Conservation (phyloP, 1,140 invertebrate genomes). For the Parapsyche elsis region DNA sequence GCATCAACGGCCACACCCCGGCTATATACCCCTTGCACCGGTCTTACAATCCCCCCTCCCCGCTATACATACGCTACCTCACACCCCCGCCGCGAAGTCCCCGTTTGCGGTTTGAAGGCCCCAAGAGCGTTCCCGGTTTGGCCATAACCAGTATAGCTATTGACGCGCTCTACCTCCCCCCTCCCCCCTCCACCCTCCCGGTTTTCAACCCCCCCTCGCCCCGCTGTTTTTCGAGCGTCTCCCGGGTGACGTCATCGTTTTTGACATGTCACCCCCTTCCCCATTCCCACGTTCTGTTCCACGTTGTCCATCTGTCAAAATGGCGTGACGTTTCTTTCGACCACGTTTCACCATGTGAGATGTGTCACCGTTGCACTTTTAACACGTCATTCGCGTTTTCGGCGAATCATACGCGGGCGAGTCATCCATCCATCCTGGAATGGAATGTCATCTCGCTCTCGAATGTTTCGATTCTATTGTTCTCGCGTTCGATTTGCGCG, state of each 20-base stretch:
- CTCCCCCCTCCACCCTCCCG: no score
- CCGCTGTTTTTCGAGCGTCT: no score
- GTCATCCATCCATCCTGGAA: no score
- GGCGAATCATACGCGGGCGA: no score
- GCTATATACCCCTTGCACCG: no score
- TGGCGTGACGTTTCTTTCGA: neutral
- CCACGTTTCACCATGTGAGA: neutral
- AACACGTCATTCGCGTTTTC: no score
- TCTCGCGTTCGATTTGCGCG: no score
- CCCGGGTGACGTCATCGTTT: neutral
- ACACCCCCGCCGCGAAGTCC: neutral
- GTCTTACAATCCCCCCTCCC: no score
- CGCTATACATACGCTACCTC: no score
- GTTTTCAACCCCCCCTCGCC: neutral
- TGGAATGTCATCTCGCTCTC: no score
- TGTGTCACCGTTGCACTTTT: neutral
- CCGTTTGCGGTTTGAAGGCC: neutral
- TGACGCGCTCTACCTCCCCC: slow-evolving; percentile 18
- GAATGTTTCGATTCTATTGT: no score
- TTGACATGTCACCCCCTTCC: neutral
- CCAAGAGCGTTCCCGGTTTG: no score
- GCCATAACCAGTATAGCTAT: neutral
- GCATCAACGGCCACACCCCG: neutral
- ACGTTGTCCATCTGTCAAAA: neutral
- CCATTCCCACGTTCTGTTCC: neutral